Conservation (phyloP, 2,888 invertebrate genomes). For the Psylliodes chrysocephalus region DNA sequence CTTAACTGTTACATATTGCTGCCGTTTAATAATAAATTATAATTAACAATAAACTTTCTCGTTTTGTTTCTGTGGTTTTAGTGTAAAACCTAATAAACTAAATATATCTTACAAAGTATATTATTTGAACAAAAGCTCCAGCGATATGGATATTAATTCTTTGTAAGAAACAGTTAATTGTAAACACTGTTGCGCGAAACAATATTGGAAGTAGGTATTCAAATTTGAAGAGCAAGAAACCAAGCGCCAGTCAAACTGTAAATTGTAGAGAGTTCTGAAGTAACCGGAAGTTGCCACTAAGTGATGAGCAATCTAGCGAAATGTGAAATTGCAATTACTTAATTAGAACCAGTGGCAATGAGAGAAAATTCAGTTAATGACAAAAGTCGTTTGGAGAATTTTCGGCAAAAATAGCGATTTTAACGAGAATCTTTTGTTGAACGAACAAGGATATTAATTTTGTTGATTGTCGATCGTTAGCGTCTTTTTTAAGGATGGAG, state of each 20-base stretch:
- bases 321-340: slow-evolving; percentile 60
- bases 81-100: no score
- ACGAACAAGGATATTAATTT: slow-evolving; percentile 4
- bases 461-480: not conserved
- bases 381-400: slow-evolving; percentile 36
- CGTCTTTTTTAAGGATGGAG: no score
- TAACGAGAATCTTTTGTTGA: slow-evolving; percentile 16
- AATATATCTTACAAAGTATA: no score
- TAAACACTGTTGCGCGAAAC: not conserved
- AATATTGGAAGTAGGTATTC: not conserved
- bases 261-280: slow-evolving; percentile 43
- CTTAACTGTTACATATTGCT: no score
- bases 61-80: no score
- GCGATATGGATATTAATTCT: no score
- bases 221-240: slow-evolving; percentile 13
- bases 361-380: slow-evolving; percentile 59
- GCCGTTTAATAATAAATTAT: no score
- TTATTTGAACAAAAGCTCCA: no score
- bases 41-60: no score
- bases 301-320: slow-evolving; percentile 52
- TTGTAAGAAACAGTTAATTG: no score
- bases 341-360: slow-evolving; percentile 57
- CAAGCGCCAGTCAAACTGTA: slow-evolving; percentile 43
- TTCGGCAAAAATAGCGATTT: slow-evolving; percentile 16
- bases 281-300: slow-evolving; percentile 47